Evolutionary conservation across 2,113 vertebrate genomes (phyloP), one percentile per base, ranked within the genome.

Genomic region (Cyphomyrus plagiostoma): DNA sequence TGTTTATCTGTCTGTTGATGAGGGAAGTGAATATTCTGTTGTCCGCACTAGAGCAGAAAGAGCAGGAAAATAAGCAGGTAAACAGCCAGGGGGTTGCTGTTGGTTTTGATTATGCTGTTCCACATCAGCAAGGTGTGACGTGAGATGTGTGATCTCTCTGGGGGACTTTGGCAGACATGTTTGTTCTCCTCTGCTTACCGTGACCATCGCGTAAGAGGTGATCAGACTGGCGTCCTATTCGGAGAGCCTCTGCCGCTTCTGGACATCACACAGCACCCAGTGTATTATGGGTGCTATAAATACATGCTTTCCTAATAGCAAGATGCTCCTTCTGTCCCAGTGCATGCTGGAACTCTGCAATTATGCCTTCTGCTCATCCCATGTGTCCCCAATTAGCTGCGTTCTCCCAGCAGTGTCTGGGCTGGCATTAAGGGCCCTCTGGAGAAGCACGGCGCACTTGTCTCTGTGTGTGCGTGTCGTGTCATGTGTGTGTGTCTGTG

Each of bases 351-450:
- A 95, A 93, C 93, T 39, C 90, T 93, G 92, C 93, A 92, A 93
- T 94, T 95, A 93, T 93, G 92, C 93, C 93, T 94, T 94, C 90
- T 92, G 93, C 94, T 95, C 93, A 94, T 94, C 94, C 94, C 95
- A 96, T 95, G 94, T 95, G 94, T 95, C 94, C 95, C 94, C 93
- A 94, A 95, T 96, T 96, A 96, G 95, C 93, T 90, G 93, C 93
- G 94, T 93, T 94, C 92, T 92, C 92, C 92, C 90, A 92, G 89
- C 35, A 92, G 91, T 90, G 92, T 90, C 91, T 90, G 92, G 74
- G 89, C 91, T 91, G 88, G 89, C 35, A 53, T 88, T 17, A 56
- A 62, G 53, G 56, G 35, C 50, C n/a, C 74, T 48, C 52, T 50
- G 23, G 50, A 85, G 80, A 82, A 52, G 58, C 13, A 6, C 83